A percentile compares a stretch with the other conserved stretches of the same genome.
These are phyloP conservation scores for Mesembrinibis cayennensis DNA, from an alignment of 2,113 vertebrate genomes.

Conservation along the genomic window DNA sequence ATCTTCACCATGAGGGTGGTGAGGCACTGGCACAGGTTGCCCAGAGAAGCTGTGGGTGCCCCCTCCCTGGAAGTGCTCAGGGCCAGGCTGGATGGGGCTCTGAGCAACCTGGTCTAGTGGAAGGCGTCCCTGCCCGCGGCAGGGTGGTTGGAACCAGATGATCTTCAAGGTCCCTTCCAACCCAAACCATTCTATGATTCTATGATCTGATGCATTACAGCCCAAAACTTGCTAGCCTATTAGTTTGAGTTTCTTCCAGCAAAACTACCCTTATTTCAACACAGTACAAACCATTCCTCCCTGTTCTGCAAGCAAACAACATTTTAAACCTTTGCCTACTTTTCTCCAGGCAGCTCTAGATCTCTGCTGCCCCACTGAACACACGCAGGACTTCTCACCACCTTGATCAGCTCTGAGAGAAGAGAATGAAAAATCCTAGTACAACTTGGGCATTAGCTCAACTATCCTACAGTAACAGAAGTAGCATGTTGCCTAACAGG, in stretches of 20 bases:
- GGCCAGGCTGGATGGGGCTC: too few species aligned
- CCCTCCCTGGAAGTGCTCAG: too few species aligned
- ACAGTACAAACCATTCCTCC: background rate
- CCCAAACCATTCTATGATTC: too few species aligned
- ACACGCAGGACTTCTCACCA: background rate
- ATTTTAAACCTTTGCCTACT: background rate
- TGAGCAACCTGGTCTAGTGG: too few species aligned
- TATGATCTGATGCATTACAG: background rate
- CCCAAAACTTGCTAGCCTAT: background rate
- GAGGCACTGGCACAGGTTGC: too few species aligned
- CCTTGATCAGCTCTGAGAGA: background rate
- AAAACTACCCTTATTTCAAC: background rate
- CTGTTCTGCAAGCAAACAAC: background rate
- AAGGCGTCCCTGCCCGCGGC: too few species aligned
- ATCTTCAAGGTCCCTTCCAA: too few species aligned
- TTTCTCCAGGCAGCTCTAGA: background rate
- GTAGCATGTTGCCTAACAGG: background rate
- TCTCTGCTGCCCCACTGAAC: background rate
- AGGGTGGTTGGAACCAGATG: too few species aligned
- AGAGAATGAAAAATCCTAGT: background rate
- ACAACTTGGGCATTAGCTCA: background rate
- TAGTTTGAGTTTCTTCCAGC: background rate
- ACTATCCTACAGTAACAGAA: background rate
- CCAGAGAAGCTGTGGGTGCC: too few species aligned
- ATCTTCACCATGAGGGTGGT: too few species aligned